A percentile compares a stretch with the other conserved stretches of the same genome.
Conservation (phyloP, 2,797 vertebrate species). For the Varecia variegata region DNA sequence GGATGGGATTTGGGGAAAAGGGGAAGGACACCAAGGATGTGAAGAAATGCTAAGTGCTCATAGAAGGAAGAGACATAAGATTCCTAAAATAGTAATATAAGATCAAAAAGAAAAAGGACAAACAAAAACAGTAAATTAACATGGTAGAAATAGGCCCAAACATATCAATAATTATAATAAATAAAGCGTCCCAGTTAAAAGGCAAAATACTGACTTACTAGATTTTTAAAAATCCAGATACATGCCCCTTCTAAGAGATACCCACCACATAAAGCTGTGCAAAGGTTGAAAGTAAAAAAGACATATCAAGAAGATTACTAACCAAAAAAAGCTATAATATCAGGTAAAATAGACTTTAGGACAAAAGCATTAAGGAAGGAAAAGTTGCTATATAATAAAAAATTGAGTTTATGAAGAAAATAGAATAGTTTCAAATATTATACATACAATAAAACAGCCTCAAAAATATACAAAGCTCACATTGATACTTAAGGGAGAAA, state of each 20-base stretch:
- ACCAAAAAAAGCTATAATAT: not conserved
- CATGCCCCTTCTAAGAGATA: not conserved
- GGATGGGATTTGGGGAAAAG: not conserved
- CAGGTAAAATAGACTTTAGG: not conserved
- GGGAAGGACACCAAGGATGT: not conserved
- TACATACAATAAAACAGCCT: not conserved
- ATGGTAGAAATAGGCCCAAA: not conserved
- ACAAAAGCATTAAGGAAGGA: not conserved
- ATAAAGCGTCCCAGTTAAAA: conserved; percentile 7
- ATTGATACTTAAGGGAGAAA: not conserved
- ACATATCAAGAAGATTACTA: not conserved
- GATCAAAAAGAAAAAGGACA: not conserved
- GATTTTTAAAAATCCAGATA: conserved; percentile 2
- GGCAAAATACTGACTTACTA: not conserved
- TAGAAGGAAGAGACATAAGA: not conserved
- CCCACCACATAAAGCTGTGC: not conserved
- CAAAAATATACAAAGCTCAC: not conserved
- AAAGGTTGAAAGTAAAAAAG: not conserved
- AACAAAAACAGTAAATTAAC: not conserved
- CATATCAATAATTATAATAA: not conserved
- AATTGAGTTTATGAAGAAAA: not conserved
- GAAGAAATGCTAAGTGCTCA: not conserved
- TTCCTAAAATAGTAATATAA: not conserved
- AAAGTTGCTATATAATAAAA: not conserved
- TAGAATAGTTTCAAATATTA: not conserved